Conservation (phyloP, 2,113 vertebrate genomes). For the Probosciger aterrimus region DNA sequence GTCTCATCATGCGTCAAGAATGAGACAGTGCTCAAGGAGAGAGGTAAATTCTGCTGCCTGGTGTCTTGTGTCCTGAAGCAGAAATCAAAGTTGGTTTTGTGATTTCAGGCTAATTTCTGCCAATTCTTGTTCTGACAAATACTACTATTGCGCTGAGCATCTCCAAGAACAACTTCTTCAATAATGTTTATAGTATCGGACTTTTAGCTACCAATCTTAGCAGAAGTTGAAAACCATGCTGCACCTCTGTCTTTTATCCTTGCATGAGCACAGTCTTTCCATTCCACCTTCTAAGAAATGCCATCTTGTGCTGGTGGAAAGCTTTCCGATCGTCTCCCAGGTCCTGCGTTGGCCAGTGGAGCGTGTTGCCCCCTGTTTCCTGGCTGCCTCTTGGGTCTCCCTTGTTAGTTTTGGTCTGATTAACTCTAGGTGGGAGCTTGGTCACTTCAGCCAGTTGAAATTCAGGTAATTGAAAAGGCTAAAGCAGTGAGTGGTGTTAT, state of each 20-base stretch:
- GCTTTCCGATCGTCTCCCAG: not conserved
- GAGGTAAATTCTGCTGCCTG: not conserved
- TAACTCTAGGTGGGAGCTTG: not conserved
- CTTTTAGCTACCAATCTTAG: not conserved
- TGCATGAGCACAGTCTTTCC: not conserved
- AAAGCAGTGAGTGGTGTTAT: slow-evolving; percentile 16
- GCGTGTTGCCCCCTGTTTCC: not conserved
- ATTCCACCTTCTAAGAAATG: not conserved
- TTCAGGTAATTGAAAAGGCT: slow-evolving; percentile 35
- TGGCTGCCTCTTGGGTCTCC: not conserved
- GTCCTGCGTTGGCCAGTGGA: not conserved
- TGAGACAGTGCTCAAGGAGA: not conserved
- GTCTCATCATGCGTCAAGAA: accelerated
- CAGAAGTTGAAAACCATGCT: not conserved
- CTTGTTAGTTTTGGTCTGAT: not conserved
- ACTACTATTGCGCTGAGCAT: not conserved
- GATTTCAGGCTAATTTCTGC: not conserved
- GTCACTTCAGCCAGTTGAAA: not conserved
- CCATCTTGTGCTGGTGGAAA: not conserved
- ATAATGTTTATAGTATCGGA: not conserved
- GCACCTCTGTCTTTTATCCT: not conserved
- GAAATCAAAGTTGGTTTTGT: not conserved
- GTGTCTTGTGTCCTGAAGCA: not conserved
- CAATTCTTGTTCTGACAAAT: not conserved
- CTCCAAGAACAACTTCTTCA: not conserved